These are phyloP conservation scores for Heterochromis multidens DNA, from an alignment of 2,113 vertebrate genomes.

Conservation along the genomic window DNA sequence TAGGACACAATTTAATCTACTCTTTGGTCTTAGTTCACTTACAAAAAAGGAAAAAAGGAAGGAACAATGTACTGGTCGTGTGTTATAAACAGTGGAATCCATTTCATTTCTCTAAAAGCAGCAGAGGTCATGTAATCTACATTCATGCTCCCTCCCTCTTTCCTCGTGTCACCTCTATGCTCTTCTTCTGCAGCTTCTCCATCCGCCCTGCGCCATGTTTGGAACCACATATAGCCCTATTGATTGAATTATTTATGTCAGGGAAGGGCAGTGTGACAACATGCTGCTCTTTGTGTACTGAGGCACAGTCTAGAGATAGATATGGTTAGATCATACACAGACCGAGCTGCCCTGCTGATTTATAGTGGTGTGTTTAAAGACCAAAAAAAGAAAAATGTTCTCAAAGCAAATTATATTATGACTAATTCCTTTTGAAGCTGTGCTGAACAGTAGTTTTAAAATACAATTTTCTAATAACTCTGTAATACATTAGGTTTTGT, in stretches of 20 bases:
- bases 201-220: slow-evolving; percentile 14
- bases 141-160: not conserved
- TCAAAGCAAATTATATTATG: not conserved
- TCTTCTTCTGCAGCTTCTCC: slow-evolving; percentile 12
- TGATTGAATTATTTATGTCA: slow-evolving; percentile 70
- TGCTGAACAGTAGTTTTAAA: not conserved
- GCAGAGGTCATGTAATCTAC: slow-evolving; percentile 30
- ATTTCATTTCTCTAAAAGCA: not conserved
- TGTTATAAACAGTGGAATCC: not conserved
- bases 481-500: not conserved
- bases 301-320: not conserved
- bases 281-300: slow-evolving; percentile 8
- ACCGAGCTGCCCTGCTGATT: not conserved
- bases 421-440: not conserved
- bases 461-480: not conserved
- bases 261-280: slow-evolving; percentile 32
- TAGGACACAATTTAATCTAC: not conserved
- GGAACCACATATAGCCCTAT: slow-evolving; percentile 45
- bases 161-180: not conserved
- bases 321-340: not conserved
- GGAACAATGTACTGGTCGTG: not conserved
- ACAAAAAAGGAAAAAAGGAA: not conserved
- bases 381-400: not conserved
- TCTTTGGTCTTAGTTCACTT: not conserved
- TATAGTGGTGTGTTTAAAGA: not conserved